Evolutionary conservation across 1,140 invertebrate genomes (phyloP).

Genomic region (Onthophagus taurus): DNA sequence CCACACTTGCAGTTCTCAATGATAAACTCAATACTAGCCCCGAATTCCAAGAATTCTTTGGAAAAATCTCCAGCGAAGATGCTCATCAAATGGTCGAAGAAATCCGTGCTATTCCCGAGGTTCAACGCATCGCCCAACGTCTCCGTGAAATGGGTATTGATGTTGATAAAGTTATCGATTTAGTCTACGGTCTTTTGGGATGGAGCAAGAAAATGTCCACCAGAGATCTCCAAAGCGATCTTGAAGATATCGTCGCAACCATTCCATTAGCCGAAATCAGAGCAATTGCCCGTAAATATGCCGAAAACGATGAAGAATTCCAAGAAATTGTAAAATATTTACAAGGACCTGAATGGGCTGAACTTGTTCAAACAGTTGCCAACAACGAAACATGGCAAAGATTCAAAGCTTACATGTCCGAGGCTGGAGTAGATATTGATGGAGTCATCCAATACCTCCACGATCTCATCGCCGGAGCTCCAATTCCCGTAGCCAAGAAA

Average conservation of each 20-base stretch:
- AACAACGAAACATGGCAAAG: slow-evolving; percentile 13
- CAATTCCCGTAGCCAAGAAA: background rate
- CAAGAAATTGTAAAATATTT: slow-evolving; percentile 16
- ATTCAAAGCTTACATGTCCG: slow-evolving; percentile 15
- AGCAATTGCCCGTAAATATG: slow-evolving; percentile 17
- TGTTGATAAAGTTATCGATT: slow-evolving; percentile 11
- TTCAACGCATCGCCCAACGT: slow-evolving; percentile 14
- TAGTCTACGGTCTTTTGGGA: slow-evolving; percentile 18
- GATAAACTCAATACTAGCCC: slow-evolving; percentile 18
- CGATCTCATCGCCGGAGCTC: slow-evolving; percentile 12
- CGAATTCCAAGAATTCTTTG: slow-evolving; percentile 19
- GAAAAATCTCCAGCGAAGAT: slow-evolving; percentile 16
- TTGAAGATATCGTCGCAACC: slow-evolving; percentile 16
- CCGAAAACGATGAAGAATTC: slow-evolving; percentile 17
- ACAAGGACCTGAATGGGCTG: slow-evolving; percentile 16
- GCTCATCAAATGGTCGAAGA: slow-evolving; percentile 16
- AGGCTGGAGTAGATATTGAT: slow-evolving; percentile 17
- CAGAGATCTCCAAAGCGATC: slow-evolving; percentile 10
- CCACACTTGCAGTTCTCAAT: slow-evolving; percentile 13
- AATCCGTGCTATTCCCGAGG: slow-evolving; percentile 16
- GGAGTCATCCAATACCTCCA: slow-evolving; percentile 15
- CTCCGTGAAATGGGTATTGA: slow-evolving; percentile 14
- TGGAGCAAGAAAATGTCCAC: slow-evolving; percentile 13
- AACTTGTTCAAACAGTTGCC: slow-evolving; percentile 12
- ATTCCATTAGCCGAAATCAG: slow-evolving; percentile 18